A percentile compares a stretch with the other conserved stretches of the same genome.
phyloP scores from a whole-genome alignment of 2,797 vertebrate genomes.

The Enteromius trimaculatus region DNA sequence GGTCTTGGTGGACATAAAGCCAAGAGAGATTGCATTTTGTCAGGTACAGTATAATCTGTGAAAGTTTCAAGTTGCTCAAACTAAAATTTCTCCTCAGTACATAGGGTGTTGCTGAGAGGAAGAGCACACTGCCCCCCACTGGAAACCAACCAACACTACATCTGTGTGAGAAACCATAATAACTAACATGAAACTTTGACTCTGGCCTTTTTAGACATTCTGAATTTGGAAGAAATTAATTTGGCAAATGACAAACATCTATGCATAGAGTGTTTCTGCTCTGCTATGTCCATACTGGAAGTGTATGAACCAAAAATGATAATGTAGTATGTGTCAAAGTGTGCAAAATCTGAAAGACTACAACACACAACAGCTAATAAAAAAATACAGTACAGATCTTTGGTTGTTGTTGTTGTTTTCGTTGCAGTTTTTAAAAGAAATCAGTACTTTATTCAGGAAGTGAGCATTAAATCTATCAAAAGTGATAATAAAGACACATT shows the following conservation, averaged over 20 bases:
- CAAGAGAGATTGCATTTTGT: conserved; percentile 22
- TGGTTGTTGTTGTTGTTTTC: no score
- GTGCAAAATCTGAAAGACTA: neutral
- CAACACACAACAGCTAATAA: neutral
- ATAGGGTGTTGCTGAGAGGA: neutral
- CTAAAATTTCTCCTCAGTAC: conserved; percentile 39
- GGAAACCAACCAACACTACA: conserved; percentile 41
- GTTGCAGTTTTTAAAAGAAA: neutral
- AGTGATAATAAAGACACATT: neutral
- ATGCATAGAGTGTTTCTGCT: neutral
- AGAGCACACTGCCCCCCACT: conserved; percentile 62
- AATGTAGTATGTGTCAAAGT: neutral
- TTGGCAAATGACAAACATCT: neutral
- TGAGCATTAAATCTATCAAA: neutral
- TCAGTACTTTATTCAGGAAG: neutral
- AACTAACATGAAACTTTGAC: neutral
- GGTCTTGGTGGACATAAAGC: conserved; percentile 44
- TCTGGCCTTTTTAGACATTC: neutral
- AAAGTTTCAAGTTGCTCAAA: conserved; percentile 33
- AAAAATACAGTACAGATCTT: no score
- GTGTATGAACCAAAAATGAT: neutral
- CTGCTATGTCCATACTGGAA: neutral
- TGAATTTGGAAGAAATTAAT: neutral
- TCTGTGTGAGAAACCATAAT: neutral
- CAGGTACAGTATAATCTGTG: conserved; percentile 31